Conservation (phyloP, 53 echinoderm and acorn worm species). For the Crossaster papposus region DNA sequence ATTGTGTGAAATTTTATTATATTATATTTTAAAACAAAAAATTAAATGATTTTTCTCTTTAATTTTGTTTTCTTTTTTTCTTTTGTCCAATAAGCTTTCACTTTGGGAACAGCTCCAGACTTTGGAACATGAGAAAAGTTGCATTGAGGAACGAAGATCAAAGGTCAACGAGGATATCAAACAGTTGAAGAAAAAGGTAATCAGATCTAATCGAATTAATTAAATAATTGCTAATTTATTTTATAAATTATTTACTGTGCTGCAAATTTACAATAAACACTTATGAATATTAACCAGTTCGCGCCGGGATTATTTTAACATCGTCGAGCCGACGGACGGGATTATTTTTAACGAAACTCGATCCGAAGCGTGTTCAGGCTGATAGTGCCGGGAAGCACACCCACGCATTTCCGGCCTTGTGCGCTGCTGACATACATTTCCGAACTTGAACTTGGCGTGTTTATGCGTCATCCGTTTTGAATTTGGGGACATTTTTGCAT, state of each 20-base stretch:
- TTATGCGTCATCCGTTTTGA: too few species aligned
- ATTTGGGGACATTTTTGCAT: too few species aligned
- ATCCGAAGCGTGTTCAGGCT: too few species aligned
- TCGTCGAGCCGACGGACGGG: too few species aligned
- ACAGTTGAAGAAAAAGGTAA: constrained; percentile 52
- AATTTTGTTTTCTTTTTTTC: neutral
- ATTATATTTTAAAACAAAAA: neutral
- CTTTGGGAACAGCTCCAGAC: constrained; percentile 72
- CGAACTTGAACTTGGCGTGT: too few species aligned
- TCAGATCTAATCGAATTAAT: neutral
- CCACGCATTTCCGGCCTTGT: too few species aligned
- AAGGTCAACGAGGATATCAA: constrained; percentile 48
- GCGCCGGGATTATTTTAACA: too few species aligned
- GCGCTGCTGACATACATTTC: too few species aligned
- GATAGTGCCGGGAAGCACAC: too few species aligned
- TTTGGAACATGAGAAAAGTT: constrained; percentile 62
- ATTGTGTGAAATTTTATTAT: neutral
- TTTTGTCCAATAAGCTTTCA: constrained; percentile 49
- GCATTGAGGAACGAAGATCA: constrained; percentile 52
- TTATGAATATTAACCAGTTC: too few species aligned
- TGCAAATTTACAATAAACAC: too few species aligned
- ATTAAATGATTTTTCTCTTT: neutral
- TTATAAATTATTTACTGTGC: neutral
- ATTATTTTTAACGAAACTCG: too few species aligned
- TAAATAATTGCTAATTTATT: neutral